A percentile compares a stretch with the other conserved stretches of the same genome.
These are phyloP conservation scores for Gymnopithys bicolor DNA, from an alignment of 2,797 vertebrate genomes.

Conservation along the genomic window DNA sequence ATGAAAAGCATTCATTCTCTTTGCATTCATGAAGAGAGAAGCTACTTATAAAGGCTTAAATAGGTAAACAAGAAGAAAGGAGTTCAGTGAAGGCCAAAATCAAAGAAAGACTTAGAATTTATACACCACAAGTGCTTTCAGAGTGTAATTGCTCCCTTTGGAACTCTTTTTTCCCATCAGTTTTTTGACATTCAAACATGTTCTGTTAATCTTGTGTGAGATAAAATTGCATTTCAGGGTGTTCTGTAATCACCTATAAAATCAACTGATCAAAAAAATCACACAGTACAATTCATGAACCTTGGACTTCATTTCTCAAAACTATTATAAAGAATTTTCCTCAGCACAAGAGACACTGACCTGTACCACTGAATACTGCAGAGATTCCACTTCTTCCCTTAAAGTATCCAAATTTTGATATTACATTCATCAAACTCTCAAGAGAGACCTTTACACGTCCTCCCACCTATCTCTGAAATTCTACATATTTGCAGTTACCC, in stretches of 20 bases:
- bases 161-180: fast-evolving
- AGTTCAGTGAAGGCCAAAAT: background rate
- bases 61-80: background rate
- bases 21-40: background rate
- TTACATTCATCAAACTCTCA: background rate
- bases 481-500: background rate
- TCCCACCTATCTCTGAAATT: background rate
- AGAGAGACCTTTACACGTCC: background rate
- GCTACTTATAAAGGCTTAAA: background rate
- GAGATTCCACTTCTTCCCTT: background rate
- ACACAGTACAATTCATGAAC: fast-evolving
- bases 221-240: background rate
- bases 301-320: background rate
- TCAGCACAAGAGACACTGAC: background rate
- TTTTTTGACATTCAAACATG: background rate
- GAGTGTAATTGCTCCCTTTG: background rate
- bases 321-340: background rate
- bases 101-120: background rate
- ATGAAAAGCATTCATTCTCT: background rate
- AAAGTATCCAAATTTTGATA: background rate
- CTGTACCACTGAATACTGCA: background rate
- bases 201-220: background rate
- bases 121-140: background rate
- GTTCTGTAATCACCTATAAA: background rate
- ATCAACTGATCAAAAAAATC: background rate